Conservation (phyloP, 2,888 invertebrate genomes). For the Thereva nobilitata region DNA sequence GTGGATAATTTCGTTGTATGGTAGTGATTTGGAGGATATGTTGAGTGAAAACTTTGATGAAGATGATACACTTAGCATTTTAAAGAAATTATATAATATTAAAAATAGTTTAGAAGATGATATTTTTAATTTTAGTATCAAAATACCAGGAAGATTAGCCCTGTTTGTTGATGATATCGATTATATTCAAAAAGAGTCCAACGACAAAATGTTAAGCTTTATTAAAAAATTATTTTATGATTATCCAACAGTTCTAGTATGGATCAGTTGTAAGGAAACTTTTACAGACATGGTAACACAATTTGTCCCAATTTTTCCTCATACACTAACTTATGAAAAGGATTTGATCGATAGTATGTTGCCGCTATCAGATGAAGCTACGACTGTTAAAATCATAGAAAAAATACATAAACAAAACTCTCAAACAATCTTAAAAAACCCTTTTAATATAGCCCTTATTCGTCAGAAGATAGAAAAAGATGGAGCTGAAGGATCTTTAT, state of each 20-base stretch:
- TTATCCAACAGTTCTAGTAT: constrained; percentile 1
- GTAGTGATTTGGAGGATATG: no score
- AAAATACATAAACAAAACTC: constrained; percentile 1
- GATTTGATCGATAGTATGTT: no score
- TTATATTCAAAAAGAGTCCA: neutral
- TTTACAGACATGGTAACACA: neutral
- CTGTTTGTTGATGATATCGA: constrained; percentile 9
- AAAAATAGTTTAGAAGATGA: constrained; percentile 1
- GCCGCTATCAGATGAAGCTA: no score
- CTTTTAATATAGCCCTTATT: neutral
- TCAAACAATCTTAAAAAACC: neutral
- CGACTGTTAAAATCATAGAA: neutral
- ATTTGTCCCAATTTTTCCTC: no score
- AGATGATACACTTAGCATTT: neutral
- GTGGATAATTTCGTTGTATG: no score
- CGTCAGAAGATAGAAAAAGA: neutral
- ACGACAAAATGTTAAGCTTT: neutral
- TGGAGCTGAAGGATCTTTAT: neutral
- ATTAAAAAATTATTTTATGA: neutral
- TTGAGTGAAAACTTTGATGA: no score
- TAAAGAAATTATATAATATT: constrained; percentile 2
- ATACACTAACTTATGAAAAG: no score
- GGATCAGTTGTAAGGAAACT: constrained; percentile 2
- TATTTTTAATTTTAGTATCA: constrained; percentile 1
- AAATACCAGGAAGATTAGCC: constrained; percentile 2